Conservation (phyloP, 2,888 invertebrate species). For the Malacosoma neustria region DNA sequence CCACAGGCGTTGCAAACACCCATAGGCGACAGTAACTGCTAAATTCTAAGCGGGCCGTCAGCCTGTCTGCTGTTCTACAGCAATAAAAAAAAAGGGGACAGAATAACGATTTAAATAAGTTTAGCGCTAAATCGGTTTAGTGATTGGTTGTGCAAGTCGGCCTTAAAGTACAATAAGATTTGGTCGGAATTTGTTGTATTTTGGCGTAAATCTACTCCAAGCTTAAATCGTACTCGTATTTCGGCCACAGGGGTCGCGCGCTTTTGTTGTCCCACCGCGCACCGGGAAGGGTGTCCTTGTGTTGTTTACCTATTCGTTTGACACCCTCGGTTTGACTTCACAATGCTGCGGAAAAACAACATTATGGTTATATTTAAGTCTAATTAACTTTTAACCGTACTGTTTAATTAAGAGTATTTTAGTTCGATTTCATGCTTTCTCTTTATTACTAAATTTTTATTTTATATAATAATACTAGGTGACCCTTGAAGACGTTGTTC, state of each 20-base stretch:
- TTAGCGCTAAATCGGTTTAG: no score
- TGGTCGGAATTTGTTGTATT: slow-evolving; percentile 21
- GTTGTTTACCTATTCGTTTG: slow-evolving; percentile 4
- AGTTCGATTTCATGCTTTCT: no score
- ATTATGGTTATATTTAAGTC: neutral
- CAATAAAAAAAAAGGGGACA: no score
- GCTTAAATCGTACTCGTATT: neutral
- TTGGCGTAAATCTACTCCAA: slow-evolving; percentile 30
- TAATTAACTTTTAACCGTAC: neutral
- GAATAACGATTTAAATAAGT: no score
- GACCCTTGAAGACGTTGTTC: no score
- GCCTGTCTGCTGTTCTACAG: no score
- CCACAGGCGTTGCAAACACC: no score
- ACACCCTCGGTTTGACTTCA: slow-evolving; percentile 3
- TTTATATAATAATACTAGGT: no score
- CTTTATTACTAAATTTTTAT: no score
- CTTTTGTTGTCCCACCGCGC: slow-evolving; percentile 2
- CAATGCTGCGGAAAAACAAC: slow-evolving; percentile 3
- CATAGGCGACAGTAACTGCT: no score
- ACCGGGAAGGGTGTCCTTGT: neutral
- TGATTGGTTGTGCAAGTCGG: no score
- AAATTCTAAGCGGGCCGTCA: no score
- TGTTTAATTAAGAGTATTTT: neutral
- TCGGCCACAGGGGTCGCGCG: neutral
- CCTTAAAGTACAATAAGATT: neutral